Base-by-base conservation (phyloP, 2,888 invertebrate species). In the Hyalella azteca region DNA sequence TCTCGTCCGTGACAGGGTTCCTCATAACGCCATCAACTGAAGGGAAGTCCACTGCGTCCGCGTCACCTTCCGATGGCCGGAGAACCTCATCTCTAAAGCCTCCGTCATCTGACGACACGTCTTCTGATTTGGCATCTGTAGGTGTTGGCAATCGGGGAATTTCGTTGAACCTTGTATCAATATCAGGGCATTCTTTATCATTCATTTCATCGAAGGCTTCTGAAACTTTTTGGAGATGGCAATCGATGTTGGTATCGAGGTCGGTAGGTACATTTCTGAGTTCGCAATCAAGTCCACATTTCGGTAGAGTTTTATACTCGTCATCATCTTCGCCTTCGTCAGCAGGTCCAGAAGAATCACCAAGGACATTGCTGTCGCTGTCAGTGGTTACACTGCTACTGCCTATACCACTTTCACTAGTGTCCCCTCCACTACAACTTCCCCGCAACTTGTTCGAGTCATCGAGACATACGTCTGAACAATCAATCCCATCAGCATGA, bases 251-350 rank as follows among this genome's bases (percentile, higher is more conserved):
- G 13, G 13, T 54, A 29, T 26, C 19, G 11, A 11, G 26, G 29
- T 7, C 26, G 19, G 22, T 13, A 3, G 54, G 29, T 22, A 26
- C 54, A 13, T 54, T 19, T 11, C 29, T 22, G 4, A 54, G 54
- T 29, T 66, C 39, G 9, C 19, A 19, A 22, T 66, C 32, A 36
- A 32, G n/a, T 19, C 9, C 66, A 32, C 36, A n/a, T 66, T 66
- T 66, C 3, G n/a, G 7, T 3, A 29, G 39, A n/a, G 29, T 66
- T 66, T 66, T 36, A 36, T 66, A 32, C 7, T 66, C 66, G n/a
- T 66, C 66, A 29, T 66, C 66, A 36, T 66, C 66, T 36, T 66
- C 66, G 7, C 66, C 66, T 19, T 66, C 66, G 36, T 66, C 66
- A 19, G 66, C 66, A 2, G 66, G 66, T 36, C 66, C 66, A 66